phyloP scores from a whole-genome alignment of 2,888 invertebrate species.

The Torymus auratus region DNA sequence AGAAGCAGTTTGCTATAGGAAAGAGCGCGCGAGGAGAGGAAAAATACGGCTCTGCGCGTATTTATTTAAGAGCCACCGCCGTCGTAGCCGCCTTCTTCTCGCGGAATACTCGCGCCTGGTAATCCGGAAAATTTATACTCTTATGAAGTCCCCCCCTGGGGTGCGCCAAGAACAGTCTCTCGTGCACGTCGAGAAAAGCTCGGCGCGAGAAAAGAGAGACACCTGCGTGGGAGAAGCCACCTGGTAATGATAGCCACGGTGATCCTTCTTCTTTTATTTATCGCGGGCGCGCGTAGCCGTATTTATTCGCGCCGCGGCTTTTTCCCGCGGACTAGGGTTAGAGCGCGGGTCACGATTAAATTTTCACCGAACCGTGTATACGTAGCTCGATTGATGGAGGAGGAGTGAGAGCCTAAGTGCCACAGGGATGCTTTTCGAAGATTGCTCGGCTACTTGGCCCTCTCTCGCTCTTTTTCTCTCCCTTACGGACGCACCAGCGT shows the following conservation, averaged over 20 bases:
- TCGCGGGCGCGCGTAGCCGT: not conserved
- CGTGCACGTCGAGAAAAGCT: not conserved
- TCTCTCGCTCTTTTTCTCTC: not conserved
- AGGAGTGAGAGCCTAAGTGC: not conserved
- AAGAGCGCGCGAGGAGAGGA: not conserved
- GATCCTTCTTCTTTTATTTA: slow-evolving; percentile 58
- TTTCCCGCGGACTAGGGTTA: not conserved
- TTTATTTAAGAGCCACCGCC: slow-evolving; percentile 50
- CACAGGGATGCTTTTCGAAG: slow-evolving; percentile 33
- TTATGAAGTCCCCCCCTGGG: slow-evolving; percentile 49
- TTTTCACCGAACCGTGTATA: slow-evolving; percentile 10
- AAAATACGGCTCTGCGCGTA: slow-evolving; percentile 39
- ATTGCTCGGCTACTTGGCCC: slow-evolving; percentile 2
- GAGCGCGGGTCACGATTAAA: slow-evolving; percentile 31
- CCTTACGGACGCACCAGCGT: too few species aligned
- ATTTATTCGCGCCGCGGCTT: slow-evolving; percentile 2
- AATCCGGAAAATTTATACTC: slow-evolving; percentile 54
- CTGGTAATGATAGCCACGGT: slow-evolving; percentile 49
- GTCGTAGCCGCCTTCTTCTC: too few species aligned
- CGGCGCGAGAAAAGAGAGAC: not conserved
- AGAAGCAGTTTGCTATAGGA: not conserved
- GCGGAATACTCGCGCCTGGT: slow-evolving; percentile 8
- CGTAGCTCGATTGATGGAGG: slow-evolving; percentile 39
- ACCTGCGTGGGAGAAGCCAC: slow-evolving; percentile 20
- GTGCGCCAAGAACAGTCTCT: not conserved